These are phyloP conservation scores for Ptychodera flava DNA, from an alignment of 35 echinoderm and acorn worm genomes.

Conservation along the genomic window DNA sequence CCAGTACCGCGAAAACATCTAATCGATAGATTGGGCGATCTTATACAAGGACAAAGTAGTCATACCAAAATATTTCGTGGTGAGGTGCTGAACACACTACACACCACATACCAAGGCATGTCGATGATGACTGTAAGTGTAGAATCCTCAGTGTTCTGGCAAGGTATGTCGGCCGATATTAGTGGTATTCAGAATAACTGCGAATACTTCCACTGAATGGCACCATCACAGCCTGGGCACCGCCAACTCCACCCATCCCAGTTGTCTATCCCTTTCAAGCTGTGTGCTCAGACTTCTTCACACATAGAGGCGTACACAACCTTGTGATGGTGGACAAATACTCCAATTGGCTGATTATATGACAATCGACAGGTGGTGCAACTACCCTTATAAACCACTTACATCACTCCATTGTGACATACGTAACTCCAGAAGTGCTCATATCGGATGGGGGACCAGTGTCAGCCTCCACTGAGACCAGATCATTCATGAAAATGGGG, in stretches of 20 bases:
- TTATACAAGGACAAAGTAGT: no score
- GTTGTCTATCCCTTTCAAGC: not conserved
- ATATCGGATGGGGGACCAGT: not conserved
- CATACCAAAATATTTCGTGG: not conserved
- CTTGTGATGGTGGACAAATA: slow-evolving; percentile 4
- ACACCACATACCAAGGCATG: not conserved
- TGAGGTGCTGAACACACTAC: not conserved
- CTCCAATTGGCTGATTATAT: not conserved
- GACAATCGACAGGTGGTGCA: not conserved
- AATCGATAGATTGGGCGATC: not conserved
- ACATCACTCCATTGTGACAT: not conserved
- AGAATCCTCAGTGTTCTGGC: slow-evolving; percentile 3
- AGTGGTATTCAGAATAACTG: not conserved
- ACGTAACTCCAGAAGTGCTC: no score
- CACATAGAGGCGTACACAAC: not conserved
- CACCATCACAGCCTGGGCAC: slow-evolving; percentile 3
- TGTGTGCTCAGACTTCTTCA: not conserved
- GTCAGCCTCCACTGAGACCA: not conserved
- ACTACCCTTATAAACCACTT: not conserved
- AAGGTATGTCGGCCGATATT: not conserved
- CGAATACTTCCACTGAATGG: not conserved
- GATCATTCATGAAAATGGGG: not conserved
- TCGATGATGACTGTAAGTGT: not conserved
- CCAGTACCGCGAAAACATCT: not conserved
- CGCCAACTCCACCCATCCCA: not conserved